Evolutionary conservation across 2,113 vertebrate genomes (phyloP).

Genomic region (Coturnix japonica): DNA sequence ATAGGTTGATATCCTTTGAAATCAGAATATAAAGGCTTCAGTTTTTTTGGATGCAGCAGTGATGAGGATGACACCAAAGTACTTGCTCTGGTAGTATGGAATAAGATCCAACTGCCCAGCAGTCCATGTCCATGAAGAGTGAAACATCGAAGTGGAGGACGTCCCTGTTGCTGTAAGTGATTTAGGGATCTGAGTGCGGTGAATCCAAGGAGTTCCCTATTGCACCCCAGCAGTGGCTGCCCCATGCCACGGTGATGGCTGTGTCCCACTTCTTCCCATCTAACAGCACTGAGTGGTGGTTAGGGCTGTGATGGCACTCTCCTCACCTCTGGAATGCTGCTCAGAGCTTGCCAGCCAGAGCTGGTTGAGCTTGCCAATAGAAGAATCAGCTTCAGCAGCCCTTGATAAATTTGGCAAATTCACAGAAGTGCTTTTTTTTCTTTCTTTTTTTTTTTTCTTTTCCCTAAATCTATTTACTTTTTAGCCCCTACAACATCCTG

Average conservation of each 20-base stretch:
- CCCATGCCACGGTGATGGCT: rapidly evolving
- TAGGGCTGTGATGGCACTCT: rapidly evolving
- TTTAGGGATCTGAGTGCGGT: rapidly evolving
- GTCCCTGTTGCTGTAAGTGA: neutral
- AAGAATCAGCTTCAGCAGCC: neutral
- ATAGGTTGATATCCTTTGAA: neutral
- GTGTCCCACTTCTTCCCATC: rapidly evolving
- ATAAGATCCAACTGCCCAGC: neutral
- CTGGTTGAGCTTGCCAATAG: neutral
- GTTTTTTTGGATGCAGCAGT: rapidly evolving
- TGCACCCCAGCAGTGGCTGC: neutral
- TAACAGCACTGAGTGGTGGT: neutral
- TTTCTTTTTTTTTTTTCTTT: neutral
- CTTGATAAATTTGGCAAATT: neutral
- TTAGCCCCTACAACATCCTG: slow-evolving; percentile 25
- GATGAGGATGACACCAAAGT: rapidly evolving
- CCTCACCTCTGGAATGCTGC: rapidly evolving
- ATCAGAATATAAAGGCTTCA: neutral
- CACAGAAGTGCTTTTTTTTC: neutral
- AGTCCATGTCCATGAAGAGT: neutral
- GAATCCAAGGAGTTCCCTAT: neutral
- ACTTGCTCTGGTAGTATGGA: neutral
- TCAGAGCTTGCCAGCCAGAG: neutral
- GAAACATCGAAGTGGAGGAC: neutral
- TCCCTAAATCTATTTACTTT: neutral